These are phyloP conservation scores for Strigamia crassipes DNA, from an alignment of 2,888 invertebrate species.

Conservation along the genomic window DNA sequence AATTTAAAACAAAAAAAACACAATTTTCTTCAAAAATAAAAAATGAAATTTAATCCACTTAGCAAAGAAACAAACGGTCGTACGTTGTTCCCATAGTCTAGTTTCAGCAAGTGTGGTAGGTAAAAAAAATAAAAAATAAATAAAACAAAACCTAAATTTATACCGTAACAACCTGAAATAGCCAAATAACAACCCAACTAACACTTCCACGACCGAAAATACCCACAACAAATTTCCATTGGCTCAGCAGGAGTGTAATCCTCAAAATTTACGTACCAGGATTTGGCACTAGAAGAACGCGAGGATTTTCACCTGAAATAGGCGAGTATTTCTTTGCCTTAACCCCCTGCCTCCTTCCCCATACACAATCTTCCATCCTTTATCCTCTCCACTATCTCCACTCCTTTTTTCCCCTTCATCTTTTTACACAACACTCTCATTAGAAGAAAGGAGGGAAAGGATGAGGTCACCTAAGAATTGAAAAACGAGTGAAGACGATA, in stretches of 20 bases:
- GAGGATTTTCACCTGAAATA: conserved; percentile 19
- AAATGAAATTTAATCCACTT: no score
- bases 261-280: conserved; percentile 22
- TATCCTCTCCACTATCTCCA: background rate
- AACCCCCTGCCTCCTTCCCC: background rate
- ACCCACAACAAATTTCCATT: conserved; percentile 8
- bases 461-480: conserved; percentile 12
- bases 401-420: background rate
- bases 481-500: background rate
- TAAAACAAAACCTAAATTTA: no score
- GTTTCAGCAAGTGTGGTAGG: no score
- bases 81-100: no score
- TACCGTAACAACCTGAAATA: background rate
- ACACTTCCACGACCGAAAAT: background rate
- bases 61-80: no score
- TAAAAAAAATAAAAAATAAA: no score
- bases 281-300: background rate
- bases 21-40: no score
- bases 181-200: background rate
- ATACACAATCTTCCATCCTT: conserved; percentile 12
- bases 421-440: conserved; percentile 14
- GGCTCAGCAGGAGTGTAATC: background rate
- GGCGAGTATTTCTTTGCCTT: conserved; percentile 3
- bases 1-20: no score
- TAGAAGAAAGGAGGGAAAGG: background rate